Evolutionary conservation across 2,113 vertebrate genomes (phyloP).

Genomic region (Macquaria ambigua): DNA sequence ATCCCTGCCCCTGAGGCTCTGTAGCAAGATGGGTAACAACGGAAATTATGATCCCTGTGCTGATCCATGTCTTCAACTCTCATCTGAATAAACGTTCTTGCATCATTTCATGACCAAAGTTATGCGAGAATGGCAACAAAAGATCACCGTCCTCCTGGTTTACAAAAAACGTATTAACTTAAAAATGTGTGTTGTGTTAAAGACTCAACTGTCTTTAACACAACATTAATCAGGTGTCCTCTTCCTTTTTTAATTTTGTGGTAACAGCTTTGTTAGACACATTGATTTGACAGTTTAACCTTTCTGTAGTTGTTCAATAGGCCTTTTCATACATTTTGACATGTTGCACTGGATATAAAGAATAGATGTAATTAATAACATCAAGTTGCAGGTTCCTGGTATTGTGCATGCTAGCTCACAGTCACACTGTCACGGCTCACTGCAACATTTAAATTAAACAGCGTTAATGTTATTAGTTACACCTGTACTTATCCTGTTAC

Average conservation of each 20-base stretch:
- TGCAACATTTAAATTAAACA: background rate
- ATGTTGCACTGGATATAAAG: background rate
- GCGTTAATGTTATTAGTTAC: too few relatives aligned
- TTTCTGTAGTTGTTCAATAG: background rate
- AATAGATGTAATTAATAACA: background rate
- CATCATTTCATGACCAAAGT: background rate
- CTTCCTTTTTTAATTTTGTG: background rate
- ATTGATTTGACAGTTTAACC: background rate
- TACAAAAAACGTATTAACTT: background rate
- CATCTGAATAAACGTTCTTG: background rate
- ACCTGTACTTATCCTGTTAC: too few relatives aligned
- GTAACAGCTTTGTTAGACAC: background rate
- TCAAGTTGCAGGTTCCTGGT: background rate
- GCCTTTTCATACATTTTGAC: background rate
- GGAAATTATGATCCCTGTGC: too few relatives aligned
- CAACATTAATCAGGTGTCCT: background rate
- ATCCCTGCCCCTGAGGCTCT: background rate
- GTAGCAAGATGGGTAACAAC: background rate
- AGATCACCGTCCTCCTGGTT: background rate
- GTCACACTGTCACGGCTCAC: background rate
- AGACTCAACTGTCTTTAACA: slow-evolving; percentile 1
- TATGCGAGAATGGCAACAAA: background rate
- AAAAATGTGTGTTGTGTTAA: too few relatives aligned
- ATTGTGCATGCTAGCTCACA: background rate
- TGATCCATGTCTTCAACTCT: background rate